Evolutionary conservation across 2,797 vertebrate genomes (phyloP).

Genomic region (Neosilurus mollespiculum): DNA sequence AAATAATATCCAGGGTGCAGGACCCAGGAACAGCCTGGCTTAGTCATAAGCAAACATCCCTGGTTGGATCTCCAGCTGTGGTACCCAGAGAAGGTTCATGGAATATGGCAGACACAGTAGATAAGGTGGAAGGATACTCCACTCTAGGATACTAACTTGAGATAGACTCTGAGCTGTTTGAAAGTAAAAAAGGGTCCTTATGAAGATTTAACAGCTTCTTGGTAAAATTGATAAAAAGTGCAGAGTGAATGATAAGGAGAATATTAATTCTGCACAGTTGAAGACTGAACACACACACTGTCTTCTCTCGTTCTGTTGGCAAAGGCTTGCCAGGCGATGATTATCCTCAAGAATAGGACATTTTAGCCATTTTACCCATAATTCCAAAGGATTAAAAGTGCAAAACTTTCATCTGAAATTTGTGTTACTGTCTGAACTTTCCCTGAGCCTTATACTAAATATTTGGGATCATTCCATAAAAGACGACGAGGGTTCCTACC

Average conservation of each 20-base stretch:
- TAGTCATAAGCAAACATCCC: too few species aligned
- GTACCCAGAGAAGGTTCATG: too few species aligned
- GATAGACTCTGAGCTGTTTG: too few species aligned
- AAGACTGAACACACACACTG: conserved; percentile 22
- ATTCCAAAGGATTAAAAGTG: conserved; percentile 11
- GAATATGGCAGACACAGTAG: too few species aligned
- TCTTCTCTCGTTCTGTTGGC: neutral
- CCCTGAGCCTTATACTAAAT: neutral
- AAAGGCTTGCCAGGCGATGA: conserved; percentile 10
- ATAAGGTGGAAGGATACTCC: too few species aligned
- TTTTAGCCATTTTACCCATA: neutral
- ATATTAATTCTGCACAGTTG: conserved; percentile 42
- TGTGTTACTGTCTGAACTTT: neutral
- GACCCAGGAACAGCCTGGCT: too few species aligned
- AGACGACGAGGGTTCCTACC: neutral
- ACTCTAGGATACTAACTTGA: too few species aligned
- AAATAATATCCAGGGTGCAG: too few species aligned
- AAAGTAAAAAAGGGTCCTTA: conserved; percentile 54
- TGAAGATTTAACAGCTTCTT: conserved; percentile 56
- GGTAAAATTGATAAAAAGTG: conserved; percentile 50
- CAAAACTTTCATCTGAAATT: neutral
- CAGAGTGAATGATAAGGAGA: conserved; percentile 41
- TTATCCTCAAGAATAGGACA: neutral
- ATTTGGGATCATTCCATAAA: neutral
- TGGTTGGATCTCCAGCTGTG: too few species aligned